Evolutionary conservation across 2,797 vertebrate species (phyloP).

Genomic region (Lacerta bilineata): DNA sequence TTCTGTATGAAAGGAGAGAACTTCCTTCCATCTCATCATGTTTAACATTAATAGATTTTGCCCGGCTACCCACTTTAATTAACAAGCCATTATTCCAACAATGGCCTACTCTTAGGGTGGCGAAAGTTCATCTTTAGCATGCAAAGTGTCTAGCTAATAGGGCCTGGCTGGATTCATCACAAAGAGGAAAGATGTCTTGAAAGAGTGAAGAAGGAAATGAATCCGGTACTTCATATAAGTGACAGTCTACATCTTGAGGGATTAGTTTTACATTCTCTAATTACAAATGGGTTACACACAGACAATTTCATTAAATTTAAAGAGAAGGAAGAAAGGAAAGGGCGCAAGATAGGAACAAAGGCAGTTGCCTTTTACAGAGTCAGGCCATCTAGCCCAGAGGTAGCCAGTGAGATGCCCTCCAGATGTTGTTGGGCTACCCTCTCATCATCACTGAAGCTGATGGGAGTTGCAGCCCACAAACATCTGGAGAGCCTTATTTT

Average conservation of each 20-base stretch:
- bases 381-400: no score
- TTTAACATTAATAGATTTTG: slow-evolving; percentile 57
- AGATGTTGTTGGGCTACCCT: no score
- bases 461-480: no score
- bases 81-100: slow-evolving; percentile 55
- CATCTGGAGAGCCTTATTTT: no score
- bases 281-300: slow-evolving; percentile 50
- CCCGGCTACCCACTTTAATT: slow-evolving; percentile 52
- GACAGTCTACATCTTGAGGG: slow-evolving; percentile 58
- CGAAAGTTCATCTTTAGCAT: slow-evolving; percentile 34
- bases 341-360: not conserved
- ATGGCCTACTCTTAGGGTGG: slow-evolving; percentile 18
- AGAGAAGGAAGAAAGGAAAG: slow-evolving; percentile 2
- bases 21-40: slow-evolving; percentile 45
- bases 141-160: slow-evolving; percentile 52
- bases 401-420: no score
- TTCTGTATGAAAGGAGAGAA: slow-evolving; percentile 46
- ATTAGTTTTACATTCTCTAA: slow-evolving; percentile 58
- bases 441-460: no score
- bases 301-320: slow-evolving; percentile 35
- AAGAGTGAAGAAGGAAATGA: slow-evolving; percentile 64
- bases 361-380: not conserved
- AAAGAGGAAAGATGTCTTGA: slow-evolving; percentile 55
- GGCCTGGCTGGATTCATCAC: slow-evolving; percentile 49
- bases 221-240: slow-evolving; percentile 62